A percentile compares a stretch with the other conserved stretches of the same genome.
Conservation (phyloP, 2,888 invertebrate species). For the Caenorhabditis panamensis region DNA sequence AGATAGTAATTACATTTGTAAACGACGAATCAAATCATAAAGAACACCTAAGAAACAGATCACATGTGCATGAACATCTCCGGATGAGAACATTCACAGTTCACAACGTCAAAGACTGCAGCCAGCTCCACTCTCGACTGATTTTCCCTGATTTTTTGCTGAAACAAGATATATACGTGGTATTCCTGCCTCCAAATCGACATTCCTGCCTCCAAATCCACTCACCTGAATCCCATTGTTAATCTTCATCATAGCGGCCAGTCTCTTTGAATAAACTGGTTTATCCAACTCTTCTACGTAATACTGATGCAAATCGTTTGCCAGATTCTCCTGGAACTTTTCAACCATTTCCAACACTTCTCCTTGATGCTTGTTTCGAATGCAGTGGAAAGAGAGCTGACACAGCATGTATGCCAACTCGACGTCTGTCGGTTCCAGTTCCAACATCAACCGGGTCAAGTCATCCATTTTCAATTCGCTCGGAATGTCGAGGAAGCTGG, state of each 20-base stretch:
- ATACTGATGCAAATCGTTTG: slow-evolving; percentile 57
- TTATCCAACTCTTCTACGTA: slow-evolving; percentile 40
- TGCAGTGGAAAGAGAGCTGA: slow-evolving; percentile 48
- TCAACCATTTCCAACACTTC: slow-evolving; percentile 26
- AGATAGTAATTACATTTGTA: too few relatives aligned
- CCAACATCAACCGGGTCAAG: slow-evolving; percentile 22
- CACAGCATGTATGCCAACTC: slow-evolving; percentile 57
- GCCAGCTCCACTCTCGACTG: background rate
- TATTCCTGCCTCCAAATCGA: too few relatives aligned
- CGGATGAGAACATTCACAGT: background rate
- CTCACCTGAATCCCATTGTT: background rate
- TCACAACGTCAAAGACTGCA: background rate
- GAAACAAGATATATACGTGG: background rate
- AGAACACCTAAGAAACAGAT: too few relatives aligned
- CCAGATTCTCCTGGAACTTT: slow-evolving; percentile 35
- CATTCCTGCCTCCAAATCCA: too few relatives aligned
- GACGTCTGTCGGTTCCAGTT: slow-evolving; percentile 35
- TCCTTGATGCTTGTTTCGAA: slow-evolving; percentile 42
- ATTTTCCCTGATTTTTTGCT: background rate
- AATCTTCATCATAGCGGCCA: slow-evolving; percentile 61
- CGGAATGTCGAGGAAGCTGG: slow-evolving; percentile 21
- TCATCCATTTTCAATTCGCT: slow-evolving; percentile 17
- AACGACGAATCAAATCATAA: too few relatives aligned
- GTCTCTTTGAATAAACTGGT: slow-evolving; percentile 55
- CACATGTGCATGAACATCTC: slow-evolving; percentile 6